Percentiles rank a stretch among this genome's conserved stretches.
Conservation (phyloP, 2,797 vertebrate species). For the Gobio occitaniae region DNA sequence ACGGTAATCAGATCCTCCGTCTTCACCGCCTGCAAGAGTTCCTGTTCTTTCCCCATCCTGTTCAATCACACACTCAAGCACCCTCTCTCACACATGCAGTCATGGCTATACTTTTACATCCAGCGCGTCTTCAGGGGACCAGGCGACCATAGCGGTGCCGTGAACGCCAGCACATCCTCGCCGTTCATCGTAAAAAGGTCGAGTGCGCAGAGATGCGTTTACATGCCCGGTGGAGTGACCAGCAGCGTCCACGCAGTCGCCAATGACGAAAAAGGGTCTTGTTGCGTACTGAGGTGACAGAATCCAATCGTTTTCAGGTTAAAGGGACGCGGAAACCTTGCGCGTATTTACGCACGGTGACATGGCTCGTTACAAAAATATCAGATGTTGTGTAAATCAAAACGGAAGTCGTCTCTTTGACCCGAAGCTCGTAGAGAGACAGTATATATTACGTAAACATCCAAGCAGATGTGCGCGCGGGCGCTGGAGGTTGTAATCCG, state of each 20-base stretch:
- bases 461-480: constrained; percentile 61
- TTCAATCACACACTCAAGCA: constrained; percentile 55
- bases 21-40: constrained; percentile 97
- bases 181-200: constrained; percentile 37
- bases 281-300: constrained; percentile 22
- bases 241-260: constrained; percentile 17
- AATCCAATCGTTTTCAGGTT: constrained; percentile 41
- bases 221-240: constrained; percentile 35
- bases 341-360: constrained; percentile 42
- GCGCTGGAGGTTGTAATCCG: constrained; percentile 62
- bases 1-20: constrained; percentile 93
- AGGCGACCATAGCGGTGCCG: constrained; percentile 66
- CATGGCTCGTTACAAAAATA: constrained; percentile 2
- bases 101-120: constrained; percentile 56
- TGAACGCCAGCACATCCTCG: constrained; percentile 57
- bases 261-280: constrained; percentile 2
- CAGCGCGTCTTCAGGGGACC: constrained; percentile 75
- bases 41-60: constrained; percentile 96
- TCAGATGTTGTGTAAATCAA: neutral
- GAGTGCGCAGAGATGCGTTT: constrained; percentile 29
- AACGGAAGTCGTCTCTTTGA: constrained; percentile 39
- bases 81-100: constrained; percentile 42
- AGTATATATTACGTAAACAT: constrained; percentile 62
- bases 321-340: constrained; percentile 34
- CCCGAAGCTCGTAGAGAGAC: constrained; percentile 28